Evolutionary conservation across 2,113 vertebrate genomes (phyloP), one percentile per base, ranked within the genome.

Genomic region (Vulpes lagopus): DNA sequence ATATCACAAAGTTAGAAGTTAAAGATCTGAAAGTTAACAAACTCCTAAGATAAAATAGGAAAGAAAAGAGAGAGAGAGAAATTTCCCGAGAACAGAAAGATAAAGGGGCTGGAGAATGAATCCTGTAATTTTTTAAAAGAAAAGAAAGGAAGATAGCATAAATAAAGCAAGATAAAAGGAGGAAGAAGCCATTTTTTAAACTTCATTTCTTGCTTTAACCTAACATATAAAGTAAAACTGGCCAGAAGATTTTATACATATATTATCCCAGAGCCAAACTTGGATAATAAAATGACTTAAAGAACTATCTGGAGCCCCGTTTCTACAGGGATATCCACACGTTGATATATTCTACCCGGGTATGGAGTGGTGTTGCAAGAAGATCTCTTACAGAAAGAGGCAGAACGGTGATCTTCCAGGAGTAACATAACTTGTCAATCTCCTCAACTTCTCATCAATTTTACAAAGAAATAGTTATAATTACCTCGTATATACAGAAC

Each of bases 1-100:
- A 51, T 4, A 85, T 57, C 82, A 93, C 10, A 85, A 86, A 76
- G 27, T 92, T 88, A 94, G 16, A 88, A 96, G 62, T 86, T 67
- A 85, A 97, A 35, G 57, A 94, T 95, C 65, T 96, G 38, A 94
- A 97, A 96, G 71, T 83, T 74, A 95, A 95, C 25, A 95, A 95
- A 97, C 9, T 73, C 55, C 38, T 76, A n/a, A 87, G 81, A 30
- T 27, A 32, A 93, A 91, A 74, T 3, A 84, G 69, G 32, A 57
- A 43, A 35, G 55, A 86, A 51, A 84, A 30, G 8, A 60, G 19
- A 59, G 57, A 59, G 19, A 59, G 57, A 62, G 51, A 90, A 65
- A 6, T 87, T 93, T 80, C 2, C 49, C 20, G 27, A 5, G 17
- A 43, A 86, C 53, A 96, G 73, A 95, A 89, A 92, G 57, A 89